Percentiles rank a stretch among this genome's conserved stretches.
Conservation (phyloP, 1,140 invertebrate species). For the Procambarus clarkii region DNA sequence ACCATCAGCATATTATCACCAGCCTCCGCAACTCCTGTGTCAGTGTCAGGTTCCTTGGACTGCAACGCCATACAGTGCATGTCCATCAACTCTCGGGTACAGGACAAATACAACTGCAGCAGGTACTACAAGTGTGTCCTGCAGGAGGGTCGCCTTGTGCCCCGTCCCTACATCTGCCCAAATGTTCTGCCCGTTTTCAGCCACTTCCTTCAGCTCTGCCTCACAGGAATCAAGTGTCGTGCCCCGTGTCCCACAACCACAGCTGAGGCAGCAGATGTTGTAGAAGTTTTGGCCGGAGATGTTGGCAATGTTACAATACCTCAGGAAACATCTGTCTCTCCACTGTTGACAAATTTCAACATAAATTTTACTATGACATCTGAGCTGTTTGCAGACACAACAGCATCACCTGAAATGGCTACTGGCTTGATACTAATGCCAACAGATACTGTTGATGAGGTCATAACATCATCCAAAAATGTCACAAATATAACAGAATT, state of each 20-base stretch:
- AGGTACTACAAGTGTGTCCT: slow-evolving; percentile 50
- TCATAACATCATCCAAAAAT: not conserved
- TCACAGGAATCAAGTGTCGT: slow-evolving; percentile 38
- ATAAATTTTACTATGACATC: not conserved
- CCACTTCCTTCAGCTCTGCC: slow-evolving; percentile 37
- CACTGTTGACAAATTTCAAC: too few relatives aligned
- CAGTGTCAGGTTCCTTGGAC: not conserved
- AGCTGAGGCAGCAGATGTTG: not conserved
- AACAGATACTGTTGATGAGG: not conserved
- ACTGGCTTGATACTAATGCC: not conserved
- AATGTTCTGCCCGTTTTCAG: slow-evolving; percentile 43
- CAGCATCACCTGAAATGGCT: not conserved
- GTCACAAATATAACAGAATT: not conserved
- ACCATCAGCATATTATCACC: too few relatives aligned
- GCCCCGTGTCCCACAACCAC: not conserved
- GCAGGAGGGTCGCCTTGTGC: not conserved
- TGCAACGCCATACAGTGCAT: slow-evolving; percentile 3
- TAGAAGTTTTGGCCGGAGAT: too few relatives aligned
- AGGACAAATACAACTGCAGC: slow-evolving; percentile 23
- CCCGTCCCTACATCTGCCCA: slow-evolving; percentile 34
- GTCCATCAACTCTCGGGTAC: slow-evolving; percentile 8
- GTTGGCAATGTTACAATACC: not conserved
- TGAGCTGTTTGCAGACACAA: too few relatives aligned
- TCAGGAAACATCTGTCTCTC: not conserved
- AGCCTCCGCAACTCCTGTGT: not conserved